These are phyloP conservation scores for Pagetopsis macropterus DNA, from an alignment of 2,797 vertebrate genomes.

Conservation along the genomic window DNA sequence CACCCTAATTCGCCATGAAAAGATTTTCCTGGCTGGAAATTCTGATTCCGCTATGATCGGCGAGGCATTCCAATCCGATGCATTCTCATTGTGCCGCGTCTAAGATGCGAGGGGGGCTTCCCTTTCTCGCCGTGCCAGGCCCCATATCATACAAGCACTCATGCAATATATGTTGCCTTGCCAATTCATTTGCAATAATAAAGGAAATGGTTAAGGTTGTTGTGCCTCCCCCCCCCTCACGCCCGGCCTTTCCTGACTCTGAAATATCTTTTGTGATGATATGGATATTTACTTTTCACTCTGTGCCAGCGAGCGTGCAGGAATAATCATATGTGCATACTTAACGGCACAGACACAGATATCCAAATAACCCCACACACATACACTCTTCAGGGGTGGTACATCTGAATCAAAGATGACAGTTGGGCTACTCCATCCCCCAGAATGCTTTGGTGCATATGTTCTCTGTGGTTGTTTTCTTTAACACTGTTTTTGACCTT, in stretches of 20 bases:
- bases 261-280: slow-evolving; percentile 73
- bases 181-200: slow-evolving; percentile 84
- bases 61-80: slow-evolving; percentile 99
- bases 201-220: slow-evolving; percentile 77
- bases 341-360: slow-evolving; percentile 63
- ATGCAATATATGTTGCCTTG: slow-evolving; percentile 95
- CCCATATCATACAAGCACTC: slow-evolving; percentile 94
- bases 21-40: slow-evolving; percentile 99
- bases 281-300: slow-evolving; percentile 72
- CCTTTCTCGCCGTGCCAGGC: slow-evolving; percentile 84
- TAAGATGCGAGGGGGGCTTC: slow-evolving; percentile 87
- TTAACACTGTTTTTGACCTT: slow-evolving; percentile 76
- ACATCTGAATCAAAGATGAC: slow-evolving; percentile 75
- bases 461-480: slow-evolving; percentile 67
- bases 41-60: slow-evolving; percentile 99
- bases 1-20: slow-evolving; percentile 98
- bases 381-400: slow-evolving; percentile 54
- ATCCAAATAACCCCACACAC: slow-evolving; percentile 61
- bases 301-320: slow-evolving; percentile 54
- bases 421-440: slow-evolving; percentile 67
- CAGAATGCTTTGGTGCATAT: slow-evolving; percentile 71
- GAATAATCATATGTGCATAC: slow-evolving; percentile 75
- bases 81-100: slow-evolving; percentile 96
- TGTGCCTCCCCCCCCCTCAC: slow-evolving; percentile 54
- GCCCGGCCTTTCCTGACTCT: slow-evolving; percentile 40